Evolutionary conservation across 2,888 invertebrate genomes (phyloP).

Genomic region (Helleia helle): DNA sequence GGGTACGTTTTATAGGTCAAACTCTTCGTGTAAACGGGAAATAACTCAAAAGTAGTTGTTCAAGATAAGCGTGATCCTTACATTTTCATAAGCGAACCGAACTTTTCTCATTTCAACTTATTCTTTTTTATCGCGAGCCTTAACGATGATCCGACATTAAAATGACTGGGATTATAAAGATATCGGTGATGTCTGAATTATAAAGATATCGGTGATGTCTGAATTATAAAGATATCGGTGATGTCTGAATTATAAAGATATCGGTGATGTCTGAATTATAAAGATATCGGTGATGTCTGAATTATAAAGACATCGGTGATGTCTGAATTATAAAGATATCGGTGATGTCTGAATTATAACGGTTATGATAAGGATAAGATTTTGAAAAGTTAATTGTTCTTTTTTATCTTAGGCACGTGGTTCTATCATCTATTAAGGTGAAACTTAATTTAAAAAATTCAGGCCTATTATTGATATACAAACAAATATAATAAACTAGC

Average conservation of each 20-base stretch:
- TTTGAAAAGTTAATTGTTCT: not conserved
- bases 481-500: too few relatives aligned
- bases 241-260: slow-evolving; percentile 7
- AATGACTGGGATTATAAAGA: slow-evolving; percentile 20
- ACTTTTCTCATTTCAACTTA: slow-evolving; percentile 68
- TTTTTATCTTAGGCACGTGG: not conserved
- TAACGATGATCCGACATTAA: slow-evolving; percentile 41
- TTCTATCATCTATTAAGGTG: too few relatives aligned
- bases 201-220: slow-evolving; percentile 9
- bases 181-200: slow-evolving; percentile 8
- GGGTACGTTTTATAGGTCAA: slow-evolving; percentile 12
- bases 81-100: slow-evolving; percentile 63
- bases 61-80: slow-evolving; percentile 58
- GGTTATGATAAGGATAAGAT: not conserved
- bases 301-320: too few relatives aligned
- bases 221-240: slow-evolving; percentile 15
- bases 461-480: too few relatives aligned
- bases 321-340: slow-evolving; percentile 16
- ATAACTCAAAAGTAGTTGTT: slow-evolving; percentile 57
- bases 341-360: slow-evolving; percentile 8
- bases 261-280: too few relatives aligned
- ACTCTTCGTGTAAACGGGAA: slow-evolving; percentile 21
- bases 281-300: slow-evolving; percentile 10
- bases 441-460: too few relatives aligned
- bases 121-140: slow-evolving; percentile 46